phyloP scores from a whole-genome alignment of 2,888 invertebrate genomes.

The Pollenia griseotomentosa region DNA sequence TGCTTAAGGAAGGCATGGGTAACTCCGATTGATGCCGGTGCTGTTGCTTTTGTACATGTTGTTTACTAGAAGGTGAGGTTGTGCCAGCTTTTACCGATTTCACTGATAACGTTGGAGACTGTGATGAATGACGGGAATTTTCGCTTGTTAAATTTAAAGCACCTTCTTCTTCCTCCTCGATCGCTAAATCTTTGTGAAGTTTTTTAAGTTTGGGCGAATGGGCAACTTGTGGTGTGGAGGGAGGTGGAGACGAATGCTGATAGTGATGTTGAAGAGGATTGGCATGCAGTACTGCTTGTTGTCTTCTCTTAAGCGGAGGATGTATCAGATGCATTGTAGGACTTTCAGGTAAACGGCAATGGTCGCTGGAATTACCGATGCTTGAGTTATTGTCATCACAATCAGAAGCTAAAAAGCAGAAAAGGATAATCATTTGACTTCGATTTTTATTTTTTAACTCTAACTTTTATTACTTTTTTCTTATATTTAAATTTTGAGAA shows the following conservation, averaged over 20 bases:
- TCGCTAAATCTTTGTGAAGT: constrained; percentile 13
- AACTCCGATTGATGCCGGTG: constrained; percentile 72
- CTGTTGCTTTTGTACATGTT: constrained; percentile 44
- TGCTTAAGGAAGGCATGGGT: constrained; percentile 37
- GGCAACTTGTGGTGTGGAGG: constrained; percentile 26
- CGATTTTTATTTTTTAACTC: too few relatives aligned
- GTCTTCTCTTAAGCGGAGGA: constrained; percentile 76
- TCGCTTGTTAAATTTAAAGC: constrained; percentile 83
- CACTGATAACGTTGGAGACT: constrained; percentile 79
- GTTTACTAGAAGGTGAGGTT: constrained; percentile 69
- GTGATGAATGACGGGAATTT: constrained; percentile 81
- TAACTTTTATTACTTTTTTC: background rate
- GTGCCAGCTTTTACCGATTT: constrained; percentile 32
- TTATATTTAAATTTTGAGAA: background rate
- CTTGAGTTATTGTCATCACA: constrained; percentile 83
- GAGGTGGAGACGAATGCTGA: constrained; percentile 58
- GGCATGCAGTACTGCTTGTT: constrained; percentile 71
- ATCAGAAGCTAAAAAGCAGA: constrained; percentile 80
- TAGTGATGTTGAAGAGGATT: constrained; percentile 71
- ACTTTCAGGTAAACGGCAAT: constrained; percentile 82
- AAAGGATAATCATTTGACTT: background rate
- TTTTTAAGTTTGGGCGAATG: constrained; percentile 59
- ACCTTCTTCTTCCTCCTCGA: constrained; percentile 77
- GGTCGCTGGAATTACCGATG: constrained; percentile 82
- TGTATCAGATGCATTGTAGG: constrained; percentile 78